These are phyloP conservation scores for Otolemur crassicaudatus DNA, from an alignment of 2,797 vertebrate genomes.

Conservation along the genomic window DNA sequence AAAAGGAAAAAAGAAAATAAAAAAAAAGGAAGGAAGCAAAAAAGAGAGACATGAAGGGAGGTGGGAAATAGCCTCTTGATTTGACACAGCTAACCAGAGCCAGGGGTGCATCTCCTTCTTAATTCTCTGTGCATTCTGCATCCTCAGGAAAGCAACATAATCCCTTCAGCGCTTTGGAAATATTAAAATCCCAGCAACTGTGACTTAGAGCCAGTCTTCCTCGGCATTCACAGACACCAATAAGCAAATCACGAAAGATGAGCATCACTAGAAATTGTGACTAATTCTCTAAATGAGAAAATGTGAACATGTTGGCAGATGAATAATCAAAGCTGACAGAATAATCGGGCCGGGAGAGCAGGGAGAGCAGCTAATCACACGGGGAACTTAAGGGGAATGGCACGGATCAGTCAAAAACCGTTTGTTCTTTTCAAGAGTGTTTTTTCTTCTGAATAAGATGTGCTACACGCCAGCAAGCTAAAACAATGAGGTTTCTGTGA, in stretches of 20 bases:
- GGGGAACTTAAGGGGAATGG: background rate
- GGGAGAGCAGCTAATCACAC: background rate
- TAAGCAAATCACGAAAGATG: conserved; percentile 32
- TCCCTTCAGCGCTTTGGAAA: background rate
- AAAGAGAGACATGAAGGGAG: background rate
- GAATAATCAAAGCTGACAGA: conserved; percentile 60
- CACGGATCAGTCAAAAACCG: background rate
- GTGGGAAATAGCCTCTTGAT: background rate
- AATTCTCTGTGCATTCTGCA: background rate
- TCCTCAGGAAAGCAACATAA: background rate
- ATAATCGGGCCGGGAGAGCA: background rate
- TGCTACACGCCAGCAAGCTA: background rate
- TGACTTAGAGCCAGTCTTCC: background rate
- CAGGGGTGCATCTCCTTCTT: background rate
- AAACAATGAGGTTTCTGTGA: background rate
- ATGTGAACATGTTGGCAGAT: conserved; percentile 36
- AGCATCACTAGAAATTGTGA: conserved; percentile 52
- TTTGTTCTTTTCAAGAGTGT: conserved; percentile 29
- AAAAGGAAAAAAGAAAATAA: background rate
- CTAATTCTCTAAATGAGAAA: conserved; percentile 73
- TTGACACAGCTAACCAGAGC: background rate
- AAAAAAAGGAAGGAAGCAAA: background rate
- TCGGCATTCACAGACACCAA: background rate
- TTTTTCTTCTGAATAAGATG: conserved; percentile 27
- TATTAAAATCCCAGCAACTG: conserved; percentile 50